A percentile compares a stretch with the other conserved stretches of the same genome.
Evolutionary conservation across 2,113 vertebrate species (phyloP).

Genomic region (Clarias magur): DNA sequence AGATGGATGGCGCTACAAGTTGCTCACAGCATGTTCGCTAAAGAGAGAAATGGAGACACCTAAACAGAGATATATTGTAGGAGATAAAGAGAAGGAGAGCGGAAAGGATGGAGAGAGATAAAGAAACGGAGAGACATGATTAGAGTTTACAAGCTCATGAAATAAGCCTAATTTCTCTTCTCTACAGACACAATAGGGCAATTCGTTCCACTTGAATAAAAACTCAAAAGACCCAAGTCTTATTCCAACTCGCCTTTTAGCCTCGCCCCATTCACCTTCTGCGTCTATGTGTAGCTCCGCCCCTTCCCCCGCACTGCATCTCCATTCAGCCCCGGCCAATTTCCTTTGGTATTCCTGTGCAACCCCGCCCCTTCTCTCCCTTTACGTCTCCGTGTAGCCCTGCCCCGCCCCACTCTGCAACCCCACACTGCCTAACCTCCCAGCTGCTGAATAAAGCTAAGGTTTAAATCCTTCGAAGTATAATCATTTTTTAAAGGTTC

Average conservation of each 20-base stretch:
- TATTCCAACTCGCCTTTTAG: background rate
- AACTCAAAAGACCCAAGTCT: background rate
- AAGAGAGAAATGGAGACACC: background rate
- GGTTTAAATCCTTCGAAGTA: too few relatives aligned
- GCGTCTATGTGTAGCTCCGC: too few relatives aligned
- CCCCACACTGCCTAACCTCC: too few relatives aligned
- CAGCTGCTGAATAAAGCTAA: too few relatives aligned
- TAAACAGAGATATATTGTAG: background rate
- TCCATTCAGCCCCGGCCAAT: too few relatives aligned
- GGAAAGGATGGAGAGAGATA: background rate
- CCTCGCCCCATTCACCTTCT: too few relatives aligned
- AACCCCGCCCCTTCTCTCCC: too few relatives aligned
- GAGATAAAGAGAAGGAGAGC: constrained; percentile 15
- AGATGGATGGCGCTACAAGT: constrained; percentile 14
- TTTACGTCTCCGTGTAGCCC: too few relatives aligned
- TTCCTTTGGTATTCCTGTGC: too few relatives aligned
- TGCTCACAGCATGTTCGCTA: background rate
- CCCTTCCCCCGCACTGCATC: too few relatives aligned
- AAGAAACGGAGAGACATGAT: background rate
- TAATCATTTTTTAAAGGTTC: too few relatives aligned
- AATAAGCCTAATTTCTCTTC: background rate
- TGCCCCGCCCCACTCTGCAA: too few relatives aligned
- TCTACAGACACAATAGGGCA: background rate
- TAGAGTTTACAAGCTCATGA: background rate
- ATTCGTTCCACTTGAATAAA: background rate